These are phyloP conservation scores for Marmota monax DNA, from an alignment of 2,113 vertebrate species.

Conservation along the genomic window DNA sequence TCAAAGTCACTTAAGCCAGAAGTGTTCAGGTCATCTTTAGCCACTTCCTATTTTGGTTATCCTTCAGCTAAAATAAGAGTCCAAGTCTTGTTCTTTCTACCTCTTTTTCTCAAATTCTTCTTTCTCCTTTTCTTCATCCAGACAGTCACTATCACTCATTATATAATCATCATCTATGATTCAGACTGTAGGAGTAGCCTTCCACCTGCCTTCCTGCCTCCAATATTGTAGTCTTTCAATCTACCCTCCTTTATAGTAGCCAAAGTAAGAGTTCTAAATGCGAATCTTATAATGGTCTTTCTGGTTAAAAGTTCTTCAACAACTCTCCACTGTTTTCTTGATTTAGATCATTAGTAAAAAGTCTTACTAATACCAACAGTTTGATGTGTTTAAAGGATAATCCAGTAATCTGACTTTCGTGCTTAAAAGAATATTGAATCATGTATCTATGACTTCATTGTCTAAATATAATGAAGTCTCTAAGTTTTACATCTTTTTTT, in stretches of 20 bases:
- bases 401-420: not conserved
- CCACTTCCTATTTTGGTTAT: not conserved
- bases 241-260: not conserved
- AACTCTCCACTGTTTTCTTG: not conserved
- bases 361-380: constrained; percentile 29
- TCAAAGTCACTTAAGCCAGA: not conserved
- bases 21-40: constrained; percentile 18
- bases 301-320: constrained; percentile 10
- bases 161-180: not conserved
- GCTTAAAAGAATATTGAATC: constrained; percentile 33
- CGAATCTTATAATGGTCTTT: not conserved
- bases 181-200: not conserved
- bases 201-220: constrained; percentile 6
- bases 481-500: not conserved
- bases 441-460: not conserved
- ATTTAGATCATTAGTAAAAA: constrained; percentile 12
- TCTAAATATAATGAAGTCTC: constrained; percentile 37
- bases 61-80: not conserved
- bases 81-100: constrained; percentile 13
- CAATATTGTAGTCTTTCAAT: not conserved
- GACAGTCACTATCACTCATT: not conserved
- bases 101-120: constrained; percentile 28
- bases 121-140: constrained; percentile 4
- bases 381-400: constrained; percentile 50
- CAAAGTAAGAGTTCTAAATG: constrained; percentile 33